Percentiles rank a stretch among this genome's conserved stretches.
Conservation (phyloP, 23 tunicate species). For the Styela plicata region DNA sequence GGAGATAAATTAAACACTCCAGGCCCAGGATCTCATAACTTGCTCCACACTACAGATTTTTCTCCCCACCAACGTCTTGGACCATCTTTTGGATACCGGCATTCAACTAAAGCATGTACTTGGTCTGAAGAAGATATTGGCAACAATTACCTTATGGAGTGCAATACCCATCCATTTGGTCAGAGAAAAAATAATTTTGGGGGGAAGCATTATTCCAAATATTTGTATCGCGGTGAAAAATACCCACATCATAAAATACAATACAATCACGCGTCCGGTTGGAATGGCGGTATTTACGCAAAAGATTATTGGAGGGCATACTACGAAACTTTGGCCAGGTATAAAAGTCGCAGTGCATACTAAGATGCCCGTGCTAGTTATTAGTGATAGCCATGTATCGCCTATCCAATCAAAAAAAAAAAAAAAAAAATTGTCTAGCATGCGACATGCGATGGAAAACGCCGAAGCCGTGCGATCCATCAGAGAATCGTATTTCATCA, state of each 20-base stretch:
- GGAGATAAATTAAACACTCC: background rate
- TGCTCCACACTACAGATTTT: background rate
- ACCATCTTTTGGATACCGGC: background rate
- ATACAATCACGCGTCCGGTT: background rate
- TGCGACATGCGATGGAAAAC: too few species aligned
- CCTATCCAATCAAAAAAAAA: too few species aligned
- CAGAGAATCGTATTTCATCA: too few species aligned
- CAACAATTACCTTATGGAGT: background rate
- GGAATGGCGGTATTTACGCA: background rate
- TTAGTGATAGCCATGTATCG: too few species aligned
- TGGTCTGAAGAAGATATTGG: background rate
- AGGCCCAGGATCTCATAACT: constrained; percentile 4
- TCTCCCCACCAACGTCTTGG: background rate
- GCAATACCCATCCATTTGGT: background rate
- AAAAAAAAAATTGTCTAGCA: too few species aligned
- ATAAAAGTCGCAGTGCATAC: background rate
- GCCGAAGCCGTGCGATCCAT: too few species aligned
- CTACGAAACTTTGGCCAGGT: background rate
- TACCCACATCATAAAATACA: background rate
- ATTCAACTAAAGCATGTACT: background rate
- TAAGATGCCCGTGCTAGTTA: too few species aligned
- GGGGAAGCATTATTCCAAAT: background rate
- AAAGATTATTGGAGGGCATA: constrained; percentile 10
- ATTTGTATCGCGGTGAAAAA: background rate
- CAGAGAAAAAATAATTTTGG: background rate